phyloP scores from a whole-genome alignment of 2,888 invertebrate species.

The Mechanitis messenoides region DNA sequence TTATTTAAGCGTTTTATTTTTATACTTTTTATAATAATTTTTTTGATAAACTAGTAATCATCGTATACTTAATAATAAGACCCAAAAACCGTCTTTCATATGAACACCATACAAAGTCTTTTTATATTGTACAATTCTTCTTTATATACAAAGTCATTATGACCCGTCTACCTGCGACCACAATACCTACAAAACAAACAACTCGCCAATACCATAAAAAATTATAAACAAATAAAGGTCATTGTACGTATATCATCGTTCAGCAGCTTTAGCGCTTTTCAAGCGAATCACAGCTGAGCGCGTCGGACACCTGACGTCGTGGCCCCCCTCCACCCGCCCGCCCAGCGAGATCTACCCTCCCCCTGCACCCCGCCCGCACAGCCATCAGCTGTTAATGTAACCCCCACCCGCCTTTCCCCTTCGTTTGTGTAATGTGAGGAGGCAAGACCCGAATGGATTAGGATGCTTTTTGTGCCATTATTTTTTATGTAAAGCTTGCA shows the following conservation, averaged over 20 bases:
- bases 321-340: constrained; percentile 36
- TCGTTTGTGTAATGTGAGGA: constrained; percentile 75
- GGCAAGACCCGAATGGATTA: constrained; percentile 53
- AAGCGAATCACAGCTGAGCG: constrained; percentile 53
- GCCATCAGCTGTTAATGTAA: constrained; percentile 74
- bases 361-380: constrained; percentile 34
- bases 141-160: not conserved
- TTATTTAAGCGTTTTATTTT: too few species aligned
- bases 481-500: constrained; percentile 26
- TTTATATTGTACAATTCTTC: not conserved
- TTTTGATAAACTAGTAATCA: too few species aligned
- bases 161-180: constrained; percentile 12
- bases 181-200: constrained; percentile 21
- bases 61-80: too few species aligned
- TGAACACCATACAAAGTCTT: too few species aligned
- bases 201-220: constrained; percentile 30
- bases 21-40: too few species aligned
- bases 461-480: constrained; percentile 31
- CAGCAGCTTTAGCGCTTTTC: constrained; percentile 60
- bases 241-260: constrained; percentile 52
- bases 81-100: too few species aligned
- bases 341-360: constrained; percentile 32
- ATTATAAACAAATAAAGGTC: constrained; percentile 69
- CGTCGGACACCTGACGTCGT: constrained; percentile 72
- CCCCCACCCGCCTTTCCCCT: constrained; percentile 71